phyloP scores from a whole-genome alignment of 2,797 vertebrate genomes.

The Pangasius larnaudii region DNA sequence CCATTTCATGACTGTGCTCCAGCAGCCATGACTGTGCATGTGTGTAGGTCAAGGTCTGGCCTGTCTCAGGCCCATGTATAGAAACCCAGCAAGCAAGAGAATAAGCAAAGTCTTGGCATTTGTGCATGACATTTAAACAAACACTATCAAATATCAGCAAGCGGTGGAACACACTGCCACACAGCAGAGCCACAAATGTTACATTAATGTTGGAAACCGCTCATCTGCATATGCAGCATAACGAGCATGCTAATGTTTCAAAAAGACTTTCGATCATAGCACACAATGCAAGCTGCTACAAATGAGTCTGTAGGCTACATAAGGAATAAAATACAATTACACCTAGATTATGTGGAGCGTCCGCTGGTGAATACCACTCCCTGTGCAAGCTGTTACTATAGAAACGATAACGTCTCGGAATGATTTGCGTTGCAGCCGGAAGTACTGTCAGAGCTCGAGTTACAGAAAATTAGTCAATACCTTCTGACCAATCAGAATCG shows the following conservation, averaged over 20 bases:
- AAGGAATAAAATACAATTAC: no score
- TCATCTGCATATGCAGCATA: conserved; percentile 47
- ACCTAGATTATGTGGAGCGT: background rate
- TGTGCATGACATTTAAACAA: conserved; percentile 70
- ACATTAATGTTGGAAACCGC: conserved; percentile 38
- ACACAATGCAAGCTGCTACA: background rate
- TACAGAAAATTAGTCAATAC: background rate
- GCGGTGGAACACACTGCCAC: conserved; percentile 50
- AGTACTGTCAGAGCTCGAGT: background rate
- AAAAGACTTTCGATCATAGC: background rate
- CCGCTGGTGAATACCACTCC: conserved; percentile 13
- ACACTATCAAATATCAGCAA: conserved; percentile 70
- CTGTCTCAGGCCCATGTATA: conserved; percentile 46
- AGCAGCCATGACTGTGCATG: background rate
- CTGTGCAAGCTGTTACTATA: background rate
- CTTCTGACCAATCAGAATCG: conserved; percentile 25
- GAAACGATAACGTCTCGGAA: background rate
- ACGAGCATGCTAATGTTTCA: conserved; percentile 40
- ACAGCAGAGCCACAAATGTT: conserved; percentile 48
- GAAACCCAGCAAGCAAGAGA: conserved; percentile 59
- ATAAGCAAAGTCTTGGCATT: conserved; percentile 61
- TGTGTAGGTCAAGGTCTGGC: conserved; percentile 48
- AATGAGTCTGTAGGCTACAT: background rate
- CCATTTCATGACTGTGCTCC: background rate
- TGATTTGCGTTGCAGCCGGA: background rate